Percentiles rank a stretch among this genome's conserved stretches.
Evolutionary conservation across 2,113 vertebrate species (phyloP).

Genomic region (Climacteris rufus): DNA sequence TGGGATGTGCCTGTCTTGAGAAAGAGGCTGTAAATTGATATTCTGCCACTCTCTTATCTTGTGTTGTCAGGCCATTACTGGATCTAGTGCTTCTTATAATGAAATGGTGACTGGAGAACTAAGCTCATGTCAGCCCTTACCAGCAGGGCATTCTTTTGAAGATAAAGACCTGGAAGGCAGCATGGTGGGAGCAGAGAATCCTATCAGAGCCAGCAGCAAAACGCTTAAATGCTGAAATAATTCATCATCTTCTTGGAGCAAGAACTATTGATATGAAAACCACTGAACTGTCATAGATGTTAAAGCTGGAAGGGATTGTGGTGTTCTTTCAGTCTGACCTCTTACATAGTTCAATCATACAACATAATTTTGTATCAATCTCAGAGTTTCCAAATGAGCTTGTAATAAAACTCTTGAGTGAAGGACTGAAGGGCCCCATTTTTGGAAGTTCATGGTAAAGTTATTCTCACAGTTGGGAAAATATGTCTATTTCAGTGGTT

Average conservation of each 20-base stretch:
- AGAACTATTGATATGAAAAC: neutral
- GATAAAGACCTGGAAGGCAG: neutral
- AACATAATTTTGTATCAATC: neutral
- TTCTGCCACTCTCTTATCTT: neutral
- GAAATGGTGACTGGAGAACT: neutral
- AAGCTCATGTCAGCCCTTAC: neutral
- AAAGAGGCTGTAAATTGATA: neutral
- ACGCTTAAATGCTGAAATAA: slow-evolving; percentile 23
- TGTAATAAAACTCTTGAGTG: neutral
- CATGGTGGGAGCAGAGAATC: neutral
- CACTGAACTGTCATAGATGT: neutral
- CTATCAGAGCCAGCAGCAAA: slow-evolving; percentile 8
- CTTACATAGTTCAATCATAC: neutral
- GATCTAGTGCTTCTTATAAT: neutral
- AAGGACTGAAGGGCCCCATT: neutral
- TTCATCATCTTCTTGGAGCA: slow-evolving; percentile 1
- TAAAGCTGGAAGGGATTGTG: neutral
- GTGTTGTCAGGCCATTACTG: neutral
- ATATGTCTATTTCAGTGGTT: neutral
- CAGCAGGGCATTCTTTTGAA: neutral
- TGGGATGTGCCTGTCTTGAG: neutral
- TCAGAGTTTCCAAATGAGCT: neutral
- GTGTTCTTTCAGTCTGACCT: neutral
- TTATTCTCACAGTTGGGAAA: neutral
- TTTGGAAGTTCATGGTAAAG: neutral